These are phyloP conservation scores for Lepidocyrtinus sp. DNA, from an alignment of 2,888 invertebrate genomes.

Conservation along the genomic window DNA sequence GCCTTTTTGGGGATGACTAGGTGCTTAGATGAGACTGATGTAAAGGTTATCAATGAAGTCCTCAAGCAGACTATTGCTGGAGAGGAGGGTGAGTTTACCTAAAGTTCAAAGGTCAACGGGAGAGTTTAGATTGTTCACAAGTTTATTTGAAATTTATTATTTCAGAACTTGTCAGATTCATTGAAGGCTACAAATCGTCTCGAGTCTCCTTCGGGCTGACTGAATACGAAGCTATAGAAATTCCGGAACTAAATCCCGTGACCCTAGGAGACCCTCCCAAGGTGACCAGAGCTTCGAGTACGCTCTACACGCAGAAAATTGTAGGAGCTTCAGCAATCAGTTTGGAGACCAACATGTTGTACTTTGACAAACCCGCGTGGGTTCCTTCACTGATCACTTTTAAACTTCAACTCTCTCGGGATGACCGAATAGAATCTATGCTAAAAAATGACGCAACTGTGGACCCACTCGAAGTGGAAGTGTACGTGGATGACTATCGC, in stretches of 20 bases:
- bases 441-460: background rate
- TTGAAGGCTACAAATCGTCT: too few species aligned
- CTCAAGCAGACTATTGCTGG: too few species aligned
- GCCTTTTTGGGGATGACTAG: slow-evolving; percentile 26
- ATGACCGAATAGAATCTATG: too few species aligned
- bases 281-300: slow-evolving; percentile 7
- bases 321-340: background rate
- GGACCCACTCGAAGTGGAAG: slow-evolving; percentile 15
- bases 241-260: too few species aligned
- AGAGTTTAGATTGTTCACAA: too few species aligned
- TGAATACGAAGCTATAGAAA: too few species aligned
- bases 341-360: slow-evolving; percentile 40
- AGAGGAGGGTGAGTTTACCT: too few species aligned
- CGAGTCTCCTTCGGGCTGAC: too few species aligned
- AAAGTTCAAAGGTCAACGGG: too few species aligned
- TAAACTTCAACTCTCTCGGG: too few species aligned
- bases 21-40: slow-evolving; percentile 26
- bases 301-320: background rate
- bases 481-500: background rate
- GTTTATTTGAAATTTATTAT: too few species aligned
- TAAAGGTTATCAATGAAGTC: background rate
- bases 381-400: slow-evolving; percentile 19
- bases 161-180: background rate
- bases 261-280: too few species aligned
- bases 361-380: slow-evolving; percentile 10